Conservation (phyloP, 2,888 invertebrate genomes). For the Nyleta sp. region DNA sequence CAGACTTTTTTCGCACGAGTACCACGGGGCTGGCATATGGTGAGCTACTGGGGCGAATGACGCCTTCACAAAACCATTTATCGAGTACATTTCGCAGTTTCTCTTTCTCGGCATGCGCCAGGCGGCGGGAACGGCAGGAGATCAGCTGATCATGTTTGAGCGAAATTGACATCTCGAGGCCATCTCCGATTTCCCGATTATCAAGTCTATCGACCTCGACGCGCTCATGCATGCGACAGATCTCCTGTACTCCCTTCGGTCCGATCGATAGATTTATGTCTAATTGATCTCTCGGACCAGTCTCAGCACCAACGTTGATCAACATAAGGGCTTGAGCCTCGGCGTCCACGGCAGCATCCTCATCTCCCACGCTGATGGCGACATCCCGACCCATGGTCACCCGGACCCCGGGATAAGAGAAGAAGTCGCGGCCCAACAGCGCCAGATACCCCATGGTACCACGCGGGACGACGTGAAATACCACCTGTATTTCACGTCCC, state of each 20-base stretch:
- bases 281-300: no score
- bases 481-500: no score
- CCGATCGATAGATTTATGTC: neutral
- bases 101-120: neutral
- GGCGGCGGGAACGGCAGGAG: neutral
- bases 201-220: neutral
- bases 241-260: neutral
- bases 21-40: constrained; percentile 6
- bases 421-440: no score
- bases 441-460: no score
- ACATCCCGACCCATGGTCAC: no score
- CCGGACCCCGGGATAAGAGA: no score
- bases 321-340: no score
- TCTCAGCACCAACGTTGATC: no score
- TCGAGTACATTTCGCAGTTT: constrained; percentile 3
- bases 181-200: neutral
- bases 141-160: constrained; percentile 9
- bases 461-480: no score
- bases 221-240: no score
- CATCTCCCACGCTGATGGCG: no score
- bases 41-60: constrained; percentile 6
- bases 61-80: neutral
- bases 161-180: neutral
- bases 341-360: no score
- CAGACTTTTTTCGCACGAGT: neutral